A percentile compares a stretch with the other conserved stretches of the same genome.
phyloP scores from a whole-genome alignment of 2,888 invertebrate genomes.

The Geophilus truncorum region DNA sequence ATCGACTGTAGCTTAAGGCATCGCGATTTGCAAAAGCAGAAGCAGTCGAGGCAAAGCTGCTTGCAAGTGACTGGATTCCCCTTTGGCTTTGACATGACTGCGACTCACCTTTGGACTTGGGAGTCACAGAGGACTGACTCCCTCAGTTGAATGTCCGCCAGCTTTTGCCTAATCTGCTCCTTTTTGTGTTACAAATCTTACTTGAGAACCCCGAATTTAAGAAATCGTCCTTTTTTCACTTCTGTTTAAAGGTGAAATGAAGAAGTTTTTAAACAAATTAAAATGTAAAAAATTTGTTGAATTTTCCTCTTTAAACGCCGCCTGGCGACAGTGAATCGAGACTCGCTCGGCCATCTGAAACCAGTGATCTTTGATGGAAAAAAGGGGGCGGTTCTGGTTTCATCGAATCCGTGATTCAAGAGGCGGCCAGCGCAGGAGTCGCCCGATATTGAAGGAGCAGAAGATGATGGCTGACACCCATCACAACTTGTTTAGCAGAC shows the following conservation, averaged over 20 bases:
- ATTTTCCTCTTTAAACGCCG: background rate
- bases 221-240: too few relatives aligned
- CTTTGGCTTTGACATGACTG: background rate
- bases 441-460: background rate
- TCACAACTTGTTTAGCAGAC: background rate
- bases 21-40: conserved; percentile 6
- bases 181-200: background rate
- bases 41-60: background rate
- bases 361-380: background rate
- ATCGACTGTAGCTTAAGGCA: background rate
- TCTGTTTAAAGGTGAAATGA: too few relatives aligned
- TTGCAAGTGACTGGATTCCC: background rate
- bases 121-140: background rate
- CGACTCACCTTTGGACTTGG: background rate
- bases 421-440: background rate
- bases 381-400: background rate
- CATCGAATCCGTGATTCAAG: conserved; percentile 1
- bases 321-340: background rate
- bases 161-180: background rate
- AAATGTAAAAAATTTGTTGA: background rate
- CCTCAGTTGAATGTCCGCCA: too few relatives aligned
- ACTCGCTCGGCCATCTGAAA: background rate
- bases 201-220: too few relatives aligned
- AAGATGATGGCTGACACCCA: background rate
- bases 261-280: background rate